These are phyloP conservation scores for Aleiodes alternator DNA, from an alignment of 2,888 invertebrate species.

Conservation along the genomic window DNA sequence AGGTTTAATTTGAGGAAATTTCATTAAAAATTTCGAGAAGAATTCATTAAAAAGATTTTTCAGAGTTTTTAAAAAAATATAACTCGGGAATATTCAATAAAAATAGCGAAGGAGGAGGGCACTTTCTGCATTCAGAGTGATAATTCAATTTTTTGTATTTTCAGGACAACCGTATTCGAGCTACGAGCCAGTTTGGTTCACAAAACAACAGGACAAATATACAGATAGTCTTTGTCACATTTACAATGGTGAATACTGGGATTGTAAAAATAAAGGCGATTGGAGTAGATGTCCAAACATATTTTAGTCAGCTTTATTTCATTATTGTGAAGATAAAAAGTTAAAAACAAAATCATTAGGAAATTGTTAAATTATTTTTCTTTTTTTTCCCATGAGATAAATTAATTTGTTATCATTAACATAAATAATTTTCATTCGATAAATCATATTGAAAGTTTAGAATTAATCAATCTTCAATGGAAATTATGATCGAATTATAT, in stretches of 20 bases:
- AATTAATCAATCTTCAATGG: too few species aligned
- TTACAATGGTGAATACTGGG: constrained; percentile 95
- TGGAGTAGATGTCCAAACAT: constrained; percentile 96
- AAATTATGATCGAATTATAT: too few species aligned
- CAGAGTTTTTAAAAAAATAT: too few species aligned
- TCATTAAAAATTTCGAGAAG: too few species aligned
- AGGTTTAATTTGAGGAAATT: too few species aligned
- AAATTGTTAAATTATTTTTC: constrained; percentile 9
- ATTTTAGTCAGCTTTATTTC: constrained; percentile 78
- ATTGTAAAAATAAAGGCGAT: constrained; percentile 89
- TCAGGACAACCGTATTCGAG: constrained; percentile 82
- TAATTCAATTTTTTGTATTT: constrained; percentile 49
- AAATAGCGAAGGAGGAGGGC: too few species aligned
- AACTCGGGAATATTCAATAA: too few species aligned
- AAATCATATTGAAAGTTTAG: too few species aligned
- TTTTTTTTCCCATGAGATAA: not conserved
- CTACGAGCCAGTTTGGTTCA: constrained; percentile 94
- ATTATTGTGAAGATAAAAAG: not conserved
- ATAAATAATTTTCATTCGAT: too few species aligned
- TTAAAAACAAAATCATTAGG: not conserved
- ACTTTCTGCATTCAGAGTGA: too few species aligned
- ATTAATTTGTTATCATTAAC: too few species aligned
- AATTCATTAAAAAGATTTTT: too few species aligned
- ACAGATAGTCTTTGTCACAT: constrained; percentile 85
- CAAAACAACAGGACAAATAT: constrained; percentile 86